Evolutionary conservation across 2,113 vertebrate species (phyloP), one percentile per base, ranked within the genome.

Genomic region (Peromyscus californicus): DNA sequence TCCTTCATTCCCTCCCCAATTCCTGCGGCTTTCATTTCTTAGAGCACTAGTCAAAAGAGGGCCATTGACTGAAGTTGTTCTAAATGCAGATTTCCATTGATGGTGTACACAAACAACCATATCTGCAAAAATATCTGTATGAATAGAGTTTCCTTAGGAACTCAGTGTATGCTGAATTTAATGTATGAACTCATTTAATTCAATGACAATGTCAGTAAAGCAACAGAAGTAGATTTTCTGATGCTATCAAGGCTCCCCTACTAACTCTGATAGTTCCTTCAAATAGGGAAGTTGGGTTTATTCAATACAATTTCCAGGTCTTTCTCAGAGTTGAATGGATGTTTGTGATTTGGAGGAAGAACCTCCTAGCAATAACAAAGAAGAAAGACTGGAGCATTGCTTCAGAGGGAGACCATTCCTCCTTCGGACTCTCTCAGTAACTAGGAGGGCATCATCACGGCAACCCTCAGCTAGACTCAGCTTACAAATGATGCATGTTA

Each of bases 21-120:
- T 97, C 95, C 72, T 86, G 33, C 70, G 95, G 74, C 91, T 95
- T 96, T 63, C 12, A 42, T 83, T 91, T 96, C 39, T 83, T 65
- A 61, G 65, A 95, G 92, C 79, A 88, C 26, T 45, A 91, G 39
- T 24, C 74, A 22, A 51, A 72, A 97, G n/a, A 48, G 7, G 91
- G 11, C n/a, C 21, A 79, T 70, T 76, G 51, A 92, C 19, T 85
- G 69, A n/a, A 39, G 13, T 82, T 92, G 22, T 72, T 92, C 39
- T 82, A 92, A 92, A 87, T 16, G 17, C 51, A 75, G 21, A 75
- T 97, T 88, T 42, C 42, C 54, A 61, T 19, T 95, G 89, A 69
- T 90, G 11, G 48, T 89, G 76, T 29, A 9, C 13, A 17, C 89
- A 83, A 39, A 48, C 59, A 80, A 72, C 89, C 86, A 48, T 74